Conservation (phyloP, 2,113 vertebrate genomes). For the Saimiri boliviensis region DNA sequence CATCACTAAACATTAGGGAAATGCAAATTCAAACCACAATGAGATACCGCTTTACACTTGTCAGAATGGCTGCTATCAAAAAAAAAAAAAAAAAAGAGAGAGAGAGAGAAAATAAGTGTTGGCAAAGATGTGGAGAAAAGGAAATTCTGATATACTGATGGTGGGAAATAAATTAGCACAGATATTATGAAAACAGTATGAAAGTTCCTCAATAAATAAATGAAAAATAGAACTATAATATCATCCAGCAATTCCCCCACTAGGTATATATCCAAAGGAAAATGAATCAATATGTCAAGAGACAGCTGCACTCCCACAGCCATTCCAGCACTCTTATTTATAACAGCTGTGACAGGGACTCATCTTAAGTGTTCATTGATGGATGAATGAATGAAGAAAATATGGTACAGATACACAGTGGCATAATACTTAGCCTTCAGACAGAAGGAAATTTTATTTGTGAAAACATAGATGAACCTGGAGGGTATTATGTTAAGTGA, state of each 20-base stretch:
- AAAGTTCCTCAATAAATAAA: neutral
- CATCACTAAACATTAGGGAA: neutral
- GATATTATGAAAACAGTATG: neutral
- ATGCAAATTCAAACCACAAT: neutral
- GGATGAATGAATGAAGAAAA: neutral
- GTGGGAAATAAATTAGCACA: neutral
- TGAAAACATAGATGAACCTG: no score
- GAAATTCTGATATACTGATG: neutral
- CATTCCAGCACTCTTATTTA: neutral
- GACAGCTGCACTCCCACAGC: neutral
- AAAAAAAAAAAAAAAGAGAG: no score
- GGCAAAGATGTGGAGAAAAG: neutral
- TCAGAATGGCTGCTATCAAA: neutral
- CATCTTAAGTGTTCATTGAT: neutral
- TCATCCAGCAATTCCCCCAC: neutral
- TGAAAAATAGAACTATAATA: neutral
- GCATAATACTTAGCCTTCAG: neutral
- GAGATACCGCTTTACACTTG: neutral
- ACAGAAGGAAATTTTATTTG: neutral
- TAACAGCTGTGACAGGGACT: no score
- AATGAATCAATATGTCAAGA: neutral
- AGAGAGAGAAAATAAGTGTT: neutral
- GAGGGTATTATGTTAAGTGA: neutral
- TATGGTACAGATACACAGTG: neutral
- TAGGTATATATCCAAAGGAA: neutral